Evolutionary conservation across 92 coral and sea anemone species (phyloP).

Genomic region (Palythoa grandis): DNA sequence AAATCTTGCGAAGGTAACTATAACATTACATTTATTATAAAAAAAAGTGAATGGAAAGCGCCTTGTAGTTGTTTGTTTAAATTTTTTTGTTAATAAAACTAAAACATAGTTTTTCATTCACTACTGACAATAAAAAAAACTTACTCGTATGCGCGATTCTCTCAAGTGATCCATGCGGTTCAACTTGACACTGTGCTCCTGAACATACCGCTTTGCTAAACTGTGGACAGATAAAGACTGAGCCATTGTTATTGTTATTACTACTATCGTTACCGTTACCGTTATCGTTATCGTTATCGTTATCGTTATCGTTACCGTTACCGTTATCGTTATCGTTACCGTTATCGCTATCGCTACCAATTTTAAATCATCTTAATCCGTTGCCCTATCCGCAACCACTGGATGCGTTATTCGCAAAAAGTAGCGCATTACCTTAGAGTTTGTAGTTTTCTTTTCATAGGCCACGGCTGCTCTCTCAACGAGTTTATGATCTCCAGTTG

Average conservation of each 20-base stretch:
- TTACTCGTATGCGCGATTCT: constrained; percentile 75
- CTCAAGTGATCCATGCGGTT: constrained; percentile 62
- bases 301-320: too few relatives aligned
- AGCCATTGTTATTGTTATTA: neutral
- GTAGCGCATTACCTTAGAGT: constrained; percentile 50
- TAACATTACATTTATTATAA: neutral
- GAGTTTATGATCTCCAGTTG: constrained; percentile 71
- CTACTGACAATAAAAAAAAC: neutral
- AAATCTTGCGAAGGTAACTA: neutral
- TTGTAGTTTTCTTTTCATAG: constrained; percentile 59
- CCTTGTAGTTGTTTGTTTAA: neutral
- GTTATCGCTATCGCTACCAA: too few relatives aligned
- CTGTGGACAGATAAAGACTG: constrained; percentile 18
- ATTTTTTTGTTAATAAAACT: neutral
- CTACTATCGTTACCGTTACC: neutral
- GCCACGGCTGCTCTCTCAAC: constrained; percentile 66
- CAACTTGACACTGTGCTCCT: constrained; percentile 63
- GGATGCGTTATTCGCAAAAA: too few relatives aligned
- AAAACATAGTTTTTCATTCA: neutral
- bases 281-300: neutral
- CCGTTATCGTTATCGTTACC: too few relatives aligned
- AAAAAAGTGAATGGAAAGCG: neutral
- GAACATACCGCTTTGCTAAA: constrained; percentile 60
- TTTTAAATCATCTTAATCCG: too few relatives aligned
- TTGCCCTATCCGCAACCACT: too few relatives aligned